These are phyloP conservation scores for Antigone vipio DNA, from an alignment of 2,113 vertebrate species.

Conservation along the genomic window DNA sequence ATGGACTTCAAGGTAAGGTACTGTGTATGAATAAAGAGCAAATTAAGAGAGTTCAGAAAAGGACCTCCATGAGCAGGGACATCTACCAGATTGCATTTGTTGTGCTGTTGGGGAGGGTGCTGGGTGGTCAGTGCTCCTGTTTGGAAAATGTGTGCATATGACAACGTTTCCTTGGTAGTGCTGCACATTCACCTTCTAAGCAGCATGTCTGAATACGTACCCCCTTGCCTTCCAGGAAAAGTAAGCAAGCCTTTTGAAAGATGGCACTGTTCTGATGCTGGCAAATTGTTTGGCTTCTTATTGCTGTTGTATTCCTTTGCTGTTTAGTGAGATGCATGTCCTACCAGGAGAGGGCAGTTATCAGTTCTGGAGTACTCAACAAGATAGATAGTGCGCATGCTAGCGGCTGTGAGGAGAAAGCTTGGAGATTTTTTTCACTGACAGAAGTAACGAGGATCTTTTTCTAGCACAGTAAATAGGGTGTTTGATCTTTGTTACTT, in stretches of 20 bases:
- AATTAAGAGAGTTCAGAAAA: background rate
- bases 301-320: background rate
- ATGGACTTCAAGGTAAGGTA: background rate
- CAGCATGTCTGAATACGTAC: fast-evolving
- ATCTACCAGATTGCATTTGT: background rate
- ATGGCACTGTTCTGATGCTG: background rate
- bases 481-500: background rate
- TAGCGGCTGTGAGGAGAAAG: background rate
- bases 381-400: background rate
- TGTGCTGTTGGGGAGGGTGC: background rate
- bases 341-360: background rate
- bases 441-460: background rate
- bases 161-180: background rate
- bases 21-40: background rate
- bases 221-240: background rate
- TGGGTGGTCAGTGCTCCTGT: background rate
- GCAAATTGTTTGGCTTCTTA: background rate
- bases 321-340: background rate
- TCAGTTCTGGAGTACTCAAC: background rate
- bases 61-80: fast-evolving
- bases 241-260: background rate
- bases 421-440: background rate
- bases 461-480: background rate
- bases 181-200: background rate
- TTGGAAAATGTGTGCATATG: background rate